Base-by-base conservation (phyloP, 2,888 invertebrate species). In the Agriopis aurantiaria region DNA sequence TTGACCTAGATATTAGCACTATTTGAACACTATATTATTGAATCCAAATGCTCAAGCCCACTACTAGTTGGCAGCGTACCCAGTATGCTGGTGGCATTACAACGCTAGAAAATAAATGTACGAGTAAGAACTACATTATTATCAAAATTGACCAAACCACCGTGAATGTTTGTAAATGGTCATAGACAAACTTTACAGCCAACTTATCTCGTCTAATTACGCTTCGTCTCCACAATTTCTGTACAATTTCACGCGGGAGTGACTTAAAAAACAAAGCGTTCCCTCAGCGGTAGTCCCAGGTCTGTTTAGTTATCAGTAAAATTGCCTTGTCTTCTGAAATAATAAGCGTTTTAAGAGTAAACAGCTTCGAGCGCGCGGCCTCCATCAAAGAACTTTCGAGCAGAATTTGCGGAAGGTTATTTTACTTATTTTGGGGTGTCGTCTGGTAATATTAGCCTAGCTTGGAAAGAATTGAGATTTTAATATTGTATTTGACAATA, bases 181-280 rank as follows among this genome's bases (percentile, higher is more conserved):
- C 53, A 64, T 56, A 53, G 49, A 49, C n/a, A 40, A 63, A 69
- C 58, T 68, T 64, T 11, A 2, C 58, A 61, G 63, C 59, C 62
- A 56, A 52, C 61, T 75, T 68, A 63, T 59, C 63, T 53, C 33
- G 10, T 33, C 65, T 83, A 83, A 83, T 84, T 84, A 81, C 76
- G 73, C 78, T 72, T 73, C 69, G 71, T 74, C 79, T 74, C 63
- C 75, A 72, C 76, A 76, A 73, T 78, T 74, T 74, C 76, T 70
- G 65, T 72, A 65, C 78, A 78, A 85, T 84, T 81, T 80, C 75
- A 78, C 82, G 78, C 76, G 70, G 73, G 78, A 79, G 82, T 75
- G 77, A 78, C 75, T 81, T 81, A 80, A 83, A 83, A 85, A 84
- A 78, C 69, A 76, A 85, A 85, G 71, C 70, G 72, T 68, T 71